Conservation (phyloP, 2,888 invertebrate species). For the Stenurella melanura region DNA sequence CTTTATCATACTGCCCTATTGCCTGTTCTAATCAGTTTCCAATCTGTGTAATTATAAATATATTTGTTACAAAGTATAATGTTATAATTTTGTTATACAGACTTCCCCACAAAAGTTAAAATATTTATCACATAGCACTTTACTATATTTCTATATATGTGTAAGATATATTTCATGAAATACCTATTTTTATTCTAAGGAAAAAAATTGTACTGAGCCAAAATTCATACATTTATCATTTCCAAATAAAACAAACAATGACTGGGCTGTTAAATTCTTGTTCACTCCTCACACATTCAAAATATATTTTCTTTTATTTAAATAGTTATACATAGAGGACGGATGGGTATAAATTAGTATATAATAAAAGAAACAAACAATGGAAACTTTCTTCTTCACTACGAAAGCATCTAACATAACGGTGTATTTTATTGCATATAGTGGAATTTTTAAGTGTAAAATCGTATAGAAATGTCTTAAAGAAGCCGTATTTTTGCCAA, state of each 20-base stretch:
- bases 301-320: conserved; percentile 36
- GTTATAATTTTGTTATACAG: no score
- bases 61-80: no score
- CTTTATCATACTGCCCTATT: no score
- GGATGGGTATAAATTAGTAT: conserved; percentile 50
- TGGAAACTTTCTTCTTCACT: conserved; percentile 21
- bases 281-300: conserved; percentile 27
- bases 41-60: no score
- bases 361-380: conserved; percentile 24
- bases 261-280: conserved; percentile 26
- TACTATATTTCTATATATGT: neutral
- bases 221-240: conserved; percentile 20
- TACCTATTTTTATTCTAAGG: neutral
- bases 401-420: conserved; percentile 36
- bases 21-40: no score
- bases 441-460: conserved; percentile 39
- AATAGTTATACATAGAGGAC: conserved; percentile 54
- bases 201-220: conserved; percentile 9
- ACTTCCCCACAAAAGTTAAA: no score
- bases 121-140: no score
- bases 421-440: conserved; percentile 47
- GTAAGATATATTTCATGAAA: neutral
- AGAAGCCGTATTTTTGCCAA: conserved; percentile 71
- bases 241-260: conserved; percentile 14
- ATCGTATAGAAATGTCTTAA: conserved; percentile 43